Evolutionary conservation across 1,140 invertebrate species (phyloP).

Genomic region (Bombus haemorrhoidalis): DNA sequence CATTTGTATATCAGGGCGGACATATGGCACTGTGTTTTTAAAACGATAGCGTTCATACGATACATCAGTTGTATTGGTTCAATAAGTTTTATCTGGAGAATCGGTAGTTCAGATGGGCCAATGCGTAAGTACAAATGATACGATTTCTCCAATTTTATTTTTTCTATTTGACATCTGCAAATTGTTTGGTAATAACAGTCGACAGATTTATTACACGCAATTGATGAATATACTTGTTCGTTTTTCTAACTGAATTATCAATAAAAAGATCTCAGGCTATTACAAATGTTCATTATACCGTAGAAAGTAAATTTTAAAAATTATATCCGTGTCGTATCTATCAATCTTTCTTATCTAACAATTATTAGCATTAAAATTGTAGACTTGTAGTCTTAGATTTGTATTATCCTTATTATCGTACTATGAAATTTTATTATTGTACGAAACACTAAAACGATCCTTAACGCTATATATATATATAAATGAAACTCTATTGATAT

Average conservation of each 20-base stretch:
- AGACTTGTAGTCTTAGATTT: too few relatives aligned
- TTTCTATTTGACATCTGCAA: not conserved
- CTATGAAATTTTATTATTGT: not conserved
- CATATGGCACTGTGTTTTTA: slow-evolving; percentile 25
- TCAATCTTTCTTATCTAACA: not conserved
- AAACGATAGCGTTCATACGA: not conserved
- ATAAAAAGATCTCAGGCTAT: not conserved
- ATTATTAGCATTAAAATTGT: too few relatives aligned
- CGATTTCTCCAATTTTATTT: slow-evolving; percentile 27
- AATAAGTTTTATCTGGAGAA: not conserved
- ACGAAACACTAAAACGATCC: not conserved
- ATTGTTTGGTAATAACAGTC: not conserved
- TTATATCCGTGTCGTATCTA: not conserved
- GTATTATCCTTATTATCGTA: not conserved
- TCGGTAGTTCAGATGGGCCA: not conserved
- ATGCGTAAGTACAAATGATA: slow-evolving; percentile 3
- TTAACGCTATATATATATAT: not conserved
- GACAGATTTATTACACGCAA: not conserved
- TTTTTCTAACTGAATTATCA: not conserved
- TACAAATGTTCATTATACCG: slow-evolving; percentile 25
- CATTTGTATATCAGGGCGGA: not conserved
- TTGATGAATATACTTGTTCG: slow-evolving; percentile 13
- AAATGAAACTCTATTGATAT: not conserved
- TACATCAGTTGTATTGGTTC: not conserved
- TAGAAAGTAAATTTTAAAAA: slow-evolving; percentile 7